phyloP scores from a whole-genome alignment of 2,797 vertebrate genomes.

The Molossus alvarezi region DNA sequence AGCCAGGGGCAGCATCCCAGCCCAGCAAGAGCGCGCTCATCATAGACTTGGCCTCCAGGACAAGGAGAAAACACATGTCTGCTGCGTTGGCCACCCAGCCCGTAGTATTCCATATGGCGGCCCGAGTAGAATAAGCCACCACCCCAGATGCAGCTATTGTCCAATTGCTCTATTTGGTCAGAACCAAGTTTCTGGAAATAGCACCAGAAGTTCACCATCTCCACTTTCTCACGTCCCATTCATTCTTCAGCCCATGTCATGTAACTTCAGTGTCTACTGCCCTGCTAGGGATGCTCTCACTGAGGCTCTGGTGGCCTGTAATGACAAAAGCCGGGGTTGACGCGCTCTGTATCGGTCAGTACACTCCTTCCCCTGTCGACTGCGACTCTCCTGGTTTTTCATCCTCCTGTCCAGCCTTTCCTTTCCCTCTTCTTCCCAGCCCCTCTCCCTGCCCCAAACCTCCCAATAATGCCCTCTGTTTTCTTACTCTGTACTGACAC shows the following conservation, averaged over 20 bases:
- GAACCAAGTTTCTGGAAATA: constrained; percentile 16
- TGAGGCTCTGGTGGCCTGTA: neutral
- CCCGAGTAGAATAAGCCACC: neutral
- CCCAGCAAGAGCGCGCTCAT: neutral
- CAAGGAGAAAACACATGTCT: neutral
- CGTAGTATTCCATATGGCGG: neutral
- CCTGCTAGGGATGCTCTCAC: neutral
- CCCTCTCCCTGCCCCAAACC: no score
- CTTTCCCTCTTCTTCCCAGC: neutral
- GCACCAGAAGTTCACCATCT: neutral
- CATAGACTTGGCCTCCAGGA: neutral
- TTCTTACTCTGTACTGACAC: neutral
- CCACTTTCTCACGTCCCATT: neutral
- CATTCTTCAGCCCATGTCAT: neutral
- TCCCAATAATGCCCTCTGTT: neutral
- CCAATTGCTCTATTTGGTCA: neutral
- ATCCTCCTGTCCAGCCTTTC: neutral
- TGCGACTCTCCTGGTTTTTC: neutral
- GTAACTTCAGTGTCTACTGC: neutral
- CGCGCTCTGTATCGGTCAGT: neutral
- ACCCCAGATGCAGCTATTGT: neutral
- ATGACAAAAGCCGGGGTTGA: neutral
- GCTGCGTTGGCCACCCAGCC: neutral
- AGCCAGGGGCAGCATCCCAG: neutral
- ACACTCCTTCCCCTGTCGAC: neutral